A percentile compares a stretch with the other conserved stretches of the same genome.
Evolutionary conservation across 2,113 vertebrate species (phyloP).

Genomic region (Chloropsis cyanopogon): DNA sequence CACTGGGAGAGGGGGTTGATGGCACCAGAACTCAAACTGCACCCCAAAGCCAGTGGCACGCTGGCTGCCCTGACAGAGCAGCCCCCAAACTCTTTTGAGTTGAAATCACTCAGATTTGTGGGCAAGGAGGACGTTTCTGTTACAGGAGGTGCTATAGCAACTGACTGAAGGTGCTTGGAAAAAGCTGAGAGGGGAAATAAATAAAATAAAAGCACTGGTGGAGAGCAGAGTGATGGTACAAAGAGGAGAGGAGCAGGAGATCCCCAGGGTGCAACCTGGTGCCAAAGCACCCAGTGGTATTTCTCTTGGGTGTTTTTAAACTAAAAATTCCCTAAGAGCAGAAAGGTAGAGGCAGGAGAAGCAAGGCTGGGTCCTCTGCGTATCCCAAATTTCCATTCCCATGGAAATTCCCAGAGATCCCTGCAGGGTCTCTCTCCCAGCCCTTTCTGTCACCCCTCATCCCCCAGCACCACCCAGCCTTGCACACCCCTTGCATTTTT

Average conservation of each 20-base stretch:
- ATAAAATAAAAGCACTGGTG: neutral
- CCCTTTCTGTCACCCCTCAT: rapidly evolving
- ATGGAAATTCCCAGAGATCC: rapidly evolving
- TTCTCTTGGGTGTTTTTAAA: neutral
- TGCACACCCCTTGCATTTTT: rapidly evolving
- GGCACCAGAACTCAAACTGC: neutral
- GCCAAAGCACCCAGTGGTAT: neutral
- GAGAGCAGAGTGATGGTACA: neutral
- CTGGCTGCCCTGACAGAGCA: neutral
- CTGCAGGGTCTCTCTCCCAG: rapidly evolving
- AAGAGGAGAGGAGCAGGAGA: neutral
- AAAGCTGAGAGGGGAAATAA: neutral
- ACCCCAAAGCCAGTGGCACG: rapidly evolving
- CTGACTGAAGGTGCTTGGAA: neutral
- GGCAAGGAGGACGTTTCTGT: neutral
- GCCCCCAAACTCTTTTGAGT: neutral
- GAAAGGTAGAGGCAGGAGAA: neutral
- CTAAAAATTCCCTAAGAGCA: neutral
- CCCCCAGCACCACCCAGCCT: neutral
- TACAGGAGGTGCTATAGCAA: conserved; percentile 3
- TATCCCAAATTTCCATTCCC: rapidly evolving
- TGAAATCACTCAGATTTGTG: neutral
- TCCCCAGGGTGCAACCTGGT: neutral
- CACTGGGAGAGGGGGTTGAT: neutral
- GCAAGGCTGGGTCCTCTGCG: rapidly evolving